Base-by-base conservation (phyloP, 2,888 invertebrate species). In the Diarsia dahlii region DNA sequence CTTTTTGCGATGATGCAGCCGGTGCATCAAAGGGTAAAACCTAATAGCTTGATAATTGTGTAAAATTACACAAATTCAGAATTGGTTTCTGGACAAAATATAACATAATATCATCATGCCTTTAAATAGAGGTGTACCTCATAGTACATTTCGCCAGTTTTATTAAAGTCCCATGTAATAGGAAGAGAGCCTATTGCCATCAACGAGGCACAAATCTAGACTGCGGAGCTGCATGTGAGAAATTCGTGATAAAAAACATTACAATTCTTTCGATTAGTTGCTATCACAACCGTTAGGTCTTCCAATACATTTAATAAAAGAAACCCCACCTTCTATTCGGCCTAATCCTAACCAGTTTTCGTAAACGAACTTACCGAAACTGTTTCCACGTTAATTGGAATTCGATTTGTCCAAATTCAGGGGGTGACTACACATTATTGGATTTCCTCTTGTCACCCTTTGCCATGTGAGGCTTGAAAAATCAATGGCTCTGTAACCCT, bases 401-500 rank as follows among this genome's bases (percentile, higher is more conserved):
- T 92, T 93, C 90, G 90, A 93, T 93, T 93, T 92, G 90, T 89
- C 88, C 90, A 88, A 91, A 92, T 92, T 92, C 91, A 89, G 84
- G 92, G 92, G 92, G 91, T 91, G 91, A 91, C 89, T 82, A 87
- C 76, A 88, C 90, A 88, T 93, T 94, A 93, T 95, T 94, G 87
- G 94, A 94, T 94, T 95, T 94, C 94, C 92, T 90, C 76, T 80
- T 85, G 84, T 87, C 91, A 92, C 93, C 95, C 93, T 92, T 89
- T 88, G 86, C 86, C 83, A 87, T 88, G 90, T 92, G 91, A 90
- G 93, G 94, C 92, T 95, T 94, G 91, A 92, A 92, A 94, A 95
- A 95, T 95, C 95, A 93, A 94, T 95, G 91, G 80, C 71, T 87
- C 84, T 76, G 65, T 62, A 45, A 58, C 84, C 89, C 90, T 87